These are phyloP conservation scores for Glaucomys volans DNA, from an alignment of 2,113 vertebrate species.

Conservation along the genomic window DNA sequence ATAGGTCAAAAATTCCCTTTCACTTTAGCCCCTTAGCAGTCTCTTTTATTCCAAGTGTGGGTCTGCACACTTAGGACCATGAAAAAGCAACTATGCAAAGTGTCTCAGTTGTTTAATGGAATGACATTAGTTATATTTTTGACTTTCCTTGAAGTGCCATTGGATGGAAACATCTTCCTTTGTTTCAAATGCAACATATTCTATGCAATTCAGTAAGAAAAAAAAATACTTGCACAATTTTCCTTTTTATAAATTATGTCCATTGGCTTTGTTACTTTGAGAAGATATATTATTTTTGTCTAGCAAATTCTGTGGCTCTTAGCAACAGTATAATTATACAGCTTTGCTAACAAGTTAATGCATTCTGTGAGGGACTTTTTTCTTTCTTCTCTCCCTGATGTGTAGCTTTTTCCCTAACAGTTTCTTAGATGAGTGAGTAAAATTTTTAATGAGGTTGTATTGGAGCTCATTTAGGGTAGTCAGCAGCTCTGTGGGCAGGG, in stretches of 20 bases:
- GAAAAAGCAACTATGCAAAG: neutral
- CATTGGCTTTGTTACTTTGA: constrained; percentile 29
- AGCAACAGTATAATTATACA: constrained; percentile 1
- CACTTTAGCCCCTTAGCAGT: neutral
- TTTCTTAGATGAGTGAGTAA: neutral
- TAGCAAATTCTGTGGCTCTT: constrained; percentile 11
- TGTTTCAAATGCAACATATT: constrained; percentile 40
- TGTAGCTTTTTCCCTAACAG: neutral
- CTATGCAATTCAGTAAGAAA: constrained; percentile 45
- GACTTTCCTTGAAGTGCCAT: constrained; percentile 15
- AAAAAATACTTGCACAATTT: neutral
- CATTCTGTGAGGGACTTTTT: neutral
- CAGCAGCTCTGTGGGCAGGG: neutral
- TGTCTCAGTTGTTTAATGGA: neutral
- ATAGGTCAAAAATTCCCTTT: constrained; percentile 32
- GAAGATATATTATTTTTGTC: constrained; percentile 49
- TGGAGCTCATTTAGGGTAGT: neutral
- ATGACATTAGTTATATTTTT: constrained; percentile 23
- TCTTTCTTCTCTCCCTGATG: neutral
- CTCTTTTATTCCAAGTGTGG: constrained; percentile 5
- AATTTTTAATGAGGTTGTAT: neutral
- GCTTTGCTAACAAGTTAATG: constrained; percentile 50
- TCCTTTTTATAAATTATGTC: neutral
- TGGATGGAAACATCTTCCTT: constrained; percentile 44
- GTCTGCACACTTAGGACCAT: neutral